phyloP scores from a whole-genome alignment of 2,113 vertebrate species.

The Athene cunicularia region DNA sequence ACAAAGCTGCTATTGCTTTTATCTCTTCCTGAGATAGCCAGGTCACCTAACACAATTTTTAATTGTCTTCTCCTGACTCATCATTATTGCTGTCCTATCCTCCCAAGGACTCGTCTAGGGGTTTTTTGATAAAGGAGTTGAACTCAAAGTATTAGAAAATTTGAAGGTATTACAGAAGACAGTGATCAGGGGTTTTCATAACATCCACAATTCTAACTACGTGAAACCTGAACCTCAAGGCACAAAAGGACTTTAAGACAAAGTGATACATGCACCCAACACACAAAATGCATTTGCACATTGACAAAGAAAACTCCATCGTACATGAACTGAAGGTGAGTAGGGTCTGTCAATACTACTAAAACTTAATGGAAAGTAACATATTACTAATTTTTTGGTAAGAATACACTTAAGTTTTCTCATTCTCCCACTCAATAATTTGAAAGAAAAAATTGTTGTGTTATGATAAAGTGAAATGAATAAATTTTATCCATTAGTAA shows the following conservation, averaged over 20 bases:
- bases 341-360: background rate
- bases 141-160: background rate
- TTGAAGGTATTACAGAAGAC: background rate
- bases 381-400: rapidly evolving
- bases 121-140: background rate
- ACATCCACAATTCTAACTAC: background rate
- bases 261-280: background rate
- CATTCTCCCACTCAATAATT: background rate
- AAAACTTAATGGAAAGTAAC: background rate
- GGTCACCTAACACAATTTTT: rapidly evolving
- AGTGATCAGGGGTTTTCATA: background rate
- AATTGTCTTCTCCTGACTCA: background rate
- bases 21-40: background rate
- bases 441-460: background rate
- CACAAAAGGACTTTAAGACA: background rate
- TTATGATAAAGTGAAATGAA: background rate
- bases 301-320: background rate
- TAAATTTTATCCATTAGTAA: background rate
- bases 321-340: background rate
- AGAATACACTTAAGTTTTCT: background rate
- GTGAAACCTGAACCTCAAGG: background rate
- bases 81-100: background rate
- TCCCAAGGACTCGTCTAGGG: background rate
- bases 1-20: background rate
- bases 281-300: background rate